Evolutionary conservation across 2,888 invertebrate genomes (phyloP), one percentile per base, ranked within the genome.

Genomic region (Plagiodera versicolora): DNA sequence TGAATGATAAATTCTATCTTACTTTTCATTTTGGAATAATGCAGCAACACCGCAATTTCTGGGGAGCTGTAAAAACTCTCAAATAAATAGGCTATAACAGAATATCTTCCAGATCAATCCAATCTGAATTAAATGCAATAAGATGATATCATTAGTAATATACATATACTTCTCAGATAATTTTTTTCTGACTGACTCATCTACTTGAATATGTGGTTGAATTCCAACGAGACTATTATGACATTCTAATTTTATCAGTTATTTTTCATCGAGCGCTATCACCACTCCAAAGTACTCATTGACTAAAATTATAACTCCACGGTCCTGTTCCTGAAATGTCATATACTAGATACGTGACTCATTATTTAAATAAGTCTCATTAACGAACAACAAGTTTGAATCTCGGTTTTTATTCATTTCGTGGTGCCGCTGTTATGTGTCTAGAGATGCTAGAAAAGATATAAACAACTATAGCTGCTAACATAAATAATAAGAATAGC

Each of bases 401-500:
- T 14, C 39, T 39, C n/a, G 17, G 45, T 44, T 53, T 52, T 53
- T 24, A 53, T 53, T 53, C 30, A 39, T 52, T 53, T 11, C 44
- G 53, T n/a, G 11, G 32, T 39, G 14, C 39, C 39, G 39, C 39
- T 39, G 3, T 39, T 39, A 39, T 39, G 14, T 14, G 39, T 51
- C 39, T 5, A 39, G 20, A 52, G 53, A 53, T 53, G 10, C 53
- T 10, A 24, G 53, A 44, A 30, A 35, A 53, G 52, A 52, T 52
- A 52, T 24, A 3, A 24, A 3, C 16, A 14, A 39, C n/a, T 3
- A 24, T 44, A 44, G 24, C 24, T n/a, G 16, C 39, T 44, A 24
- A 24, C 44, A 44, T 53, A 53, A 53, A 53, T 53, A 53, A 53
- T 53, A 53, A 24, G 28, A 53, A 16, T 53, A 28, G 20, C 20